Evolutionary conservation across 1,140 invertebrate genomes (phyloP).

Genomic region (Trinorchestia longiramus): DNA sequence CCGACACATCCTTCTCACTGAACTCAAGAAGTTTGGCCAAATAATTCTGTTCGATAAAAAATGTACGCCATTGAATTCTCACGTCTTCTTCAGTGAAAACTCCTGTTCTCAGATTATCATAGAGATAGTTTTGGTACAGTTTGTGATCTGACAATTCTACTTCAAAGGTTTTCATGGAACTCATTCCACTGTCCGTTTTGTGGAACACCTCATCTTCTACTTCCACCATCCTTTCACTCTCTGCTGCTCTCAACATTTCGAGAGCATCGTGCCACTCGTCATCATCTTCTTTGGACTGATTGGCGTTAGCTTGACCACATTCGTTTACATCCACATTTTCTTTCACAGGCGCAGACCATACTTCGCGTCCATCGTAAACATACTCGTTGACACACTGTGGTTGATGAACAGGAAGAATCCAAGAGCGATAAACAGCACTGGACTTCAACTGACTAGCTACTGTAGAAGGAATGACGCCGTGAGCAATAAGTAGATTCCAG

Average conservation of each 20-base stretch:
- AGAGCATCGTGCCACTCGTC: constrained; percentile 60
- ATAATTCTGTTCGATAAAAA: background rate
- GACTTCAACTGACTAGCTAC: background rate
- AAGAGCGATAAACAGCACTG: background rate
- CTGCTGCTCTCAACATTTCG: constrained; percentile 58
- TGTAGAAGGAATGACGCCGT: background rate
- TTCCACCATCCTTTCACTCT: constrained; percentile 56
- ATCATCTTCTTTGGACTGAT: constrained; percentile 39
- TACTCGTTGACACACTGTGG: background rate
- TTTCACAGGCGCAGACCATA: background rate
- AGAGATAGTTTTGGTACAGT: background rate
- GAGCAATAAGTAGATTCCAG: background rate
- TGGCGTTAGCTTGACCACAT: background rate
- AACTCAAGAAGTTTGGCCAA: background rate
- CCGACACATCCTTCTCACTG: background rate
- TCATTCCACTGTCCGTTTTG: too few relatives aligned
- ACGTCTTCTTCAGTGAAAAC: background rate
- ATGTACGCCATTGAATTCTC: background rate
- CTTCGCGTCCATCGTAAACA: background rate
- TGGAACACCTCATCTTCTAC: constrained; percentile 39
- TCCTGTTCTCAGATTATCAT: background rate
- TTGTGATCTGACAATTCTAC: background rate
- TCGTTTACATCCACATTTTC: background rate
- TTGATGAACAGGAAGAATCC: constrained; percentile 26
- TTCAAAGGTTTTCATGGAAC: background rate